Evolutionary conservation across 2,888 invertebrate species (phyloP).

Genomic region (Coenonympha arcania): DNA sequence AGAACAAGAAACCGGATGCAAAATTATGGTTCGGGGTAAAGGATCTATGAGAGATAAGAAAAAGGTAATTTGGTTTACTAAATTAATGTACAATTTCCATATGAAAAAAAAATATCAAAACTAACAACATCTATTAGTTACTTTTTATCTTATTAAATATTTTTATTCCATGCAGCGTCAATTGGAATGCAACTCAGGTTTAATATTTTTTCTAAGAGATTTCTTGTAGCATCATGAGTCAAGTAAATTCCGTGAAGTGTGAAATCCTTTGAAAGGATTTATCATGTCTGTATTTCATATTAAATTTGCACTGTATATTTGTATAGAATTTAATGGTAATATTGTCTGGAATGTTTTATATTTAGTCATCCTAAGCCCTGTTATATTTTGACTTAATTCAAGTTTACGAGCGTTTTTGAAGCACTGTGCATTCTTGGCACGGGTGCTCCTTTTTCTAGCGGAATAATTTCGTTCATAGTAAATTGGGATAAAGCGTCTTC

Average conservation of each 20-base stretch:
- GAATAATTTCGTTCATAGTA: constrained; percentile 28
- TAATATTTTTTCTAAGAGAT: constrained; percentile 11
- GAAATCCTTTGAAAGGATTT: constrained; percentile 12
- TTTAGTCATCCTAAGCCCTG: constrained; percentile 3
- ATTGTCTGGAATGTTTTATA: constrained; percentile 7
- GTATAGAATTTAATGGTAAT: not conserved
- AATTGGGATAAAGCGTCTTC: constrained; percentile 26
- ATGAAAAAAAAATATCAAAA: not conserved
- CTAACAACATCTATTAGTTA: constrained; percentile 21
- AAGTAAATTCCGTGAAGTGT: constrained; percentile 15
- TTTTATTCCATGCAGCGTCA: constrained; percentile 31
- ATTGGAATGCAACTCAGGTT: constrained; percentile 27
- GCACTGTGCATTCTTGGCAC: constrained; percentile 29
- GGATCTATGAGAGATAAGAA: constrained; percentile 99
- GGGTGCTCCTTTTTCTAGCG: constrained; percentile 23
- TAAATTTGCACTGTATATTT: not conserved
- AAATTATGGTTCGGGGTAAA: constrained; percentile 99
- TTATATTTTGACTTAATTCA: constrained; percentile 11
- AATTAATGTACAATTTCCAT: no score
- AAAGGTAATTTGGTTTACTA: constrained; percentile 80
- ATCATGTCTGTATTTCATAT: not conserved
- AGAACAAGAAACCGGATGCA: constrained; percentile 99
- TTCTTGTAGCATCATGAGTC: constrained; percentile 15
- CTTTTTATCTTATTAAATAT: constrained; percentile 2
- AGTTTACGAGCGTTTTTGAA: constrained; percentile 21